Conservation (phyloP, 1,140 invertebrate genomes). For the Venturia canescens region DNA sequence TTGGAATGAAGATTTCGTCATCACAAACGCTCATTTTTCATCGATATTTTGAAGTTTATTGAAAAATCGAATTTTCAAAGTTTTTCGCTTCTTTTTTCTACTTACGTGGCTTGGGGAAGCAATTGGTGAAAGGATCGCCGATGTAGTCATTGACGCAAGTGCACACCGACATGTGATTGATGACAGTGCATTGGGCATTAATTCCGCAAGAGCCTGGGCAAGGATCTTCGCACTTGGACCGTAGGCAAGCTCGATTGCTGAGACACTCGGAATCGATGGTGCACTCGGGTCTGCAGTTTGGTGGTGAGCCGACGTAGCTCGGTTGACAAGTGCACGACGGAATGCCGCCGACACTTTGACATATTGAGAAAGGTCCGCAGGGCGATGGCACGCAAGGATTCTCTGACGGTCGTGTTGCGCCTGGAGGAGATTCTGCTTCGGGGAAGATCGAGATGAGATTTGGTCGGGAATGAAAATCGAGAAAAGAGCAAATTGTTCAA, state of each 20-base stretch:
- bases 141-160: conserved; percentile 77
- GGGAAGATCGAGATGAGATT: not conserved
- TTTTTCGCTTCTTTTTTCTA: too few relatives aligned
- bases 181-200: conserved; percentile 75
- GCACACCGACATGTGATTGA: conserved; percentile 77
- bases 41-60: not conserved
- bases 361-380: conserved; percentile 74
- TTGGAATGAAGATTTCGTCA: not conserved
- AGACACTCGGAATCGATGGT: conserved; percentile 69
- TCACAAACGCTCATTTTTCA: too few relatives aligned
- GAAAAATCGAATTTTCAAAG: too few relatives aligned
- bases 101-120: conserved; percentile 51
- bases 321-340: conserved; percentile 75
- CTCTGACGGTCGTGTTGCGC: not conserved
- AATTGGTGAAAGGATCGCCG: conserved; percentile 70
- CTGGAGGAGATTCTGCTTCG: not conserved
- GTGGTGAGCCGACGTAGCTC: conserved; percentile 75
- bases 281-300: conserved; percentile 75
- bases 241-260: conserved; percentile 69
- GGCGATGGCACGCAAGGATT: conserved; percentile 75
- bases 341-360: conserved; percentile 69
- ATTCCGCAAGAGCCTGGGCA: conserved; percentile 77
- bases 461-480: not conserved
- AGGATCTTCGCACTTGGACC: conserved; percentile 74
- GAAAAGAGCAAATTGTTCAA: not conserved